phyloP scores from a whole-genome alignment of 2,113 vertebrate species.

The Eulemur macaco region DNA sequence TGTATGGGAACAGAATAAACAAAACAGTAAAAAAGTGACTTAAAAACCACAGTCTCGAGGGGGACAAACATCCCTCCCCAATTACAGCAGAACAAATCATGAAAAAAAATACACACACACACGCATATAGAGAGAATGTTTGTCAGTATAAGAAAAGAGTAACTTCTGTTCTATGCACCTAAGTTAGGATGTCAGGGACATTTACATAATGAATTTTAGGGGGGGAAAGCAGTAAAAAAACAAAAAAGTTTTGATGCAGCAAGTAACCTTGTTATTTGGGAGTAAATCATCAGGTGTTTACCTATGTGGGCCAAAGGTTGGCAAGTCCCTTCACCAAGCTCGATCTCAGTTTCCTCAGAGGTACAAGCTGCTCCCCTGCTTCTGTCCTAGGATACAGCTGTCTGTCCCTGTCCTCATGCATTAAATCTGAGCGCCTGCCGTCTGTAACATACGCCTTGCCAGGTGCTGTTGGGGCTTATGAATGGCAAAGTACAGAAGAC shows the following conservation, averaged over 20 bases:
- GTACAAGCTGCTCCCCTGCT: neutral
- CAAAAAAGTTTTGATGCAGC: neutral
- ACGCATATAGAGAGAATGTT: neutral
- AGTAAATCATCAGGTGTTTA: neutral
- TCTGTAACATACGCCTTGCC: neutral
- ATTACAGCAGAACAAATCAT: neutral
- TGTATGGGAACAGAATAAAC: neutral
- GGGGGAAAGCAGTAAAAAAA: neutral
- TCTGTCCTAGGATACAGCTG: neutral
- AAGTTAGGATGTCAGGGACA: neutral
- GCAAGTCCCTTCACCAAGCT: neutral
- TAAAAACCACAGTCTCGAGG: neutral
- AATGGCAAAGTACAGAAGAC: neutral
- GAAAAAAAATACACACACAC: neutral
- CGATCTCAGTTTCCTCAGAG: neutral
- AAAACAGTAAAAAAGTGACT: neutral
- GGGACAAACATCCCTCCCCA: neutral
- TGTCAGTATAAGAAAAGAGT: neutral
- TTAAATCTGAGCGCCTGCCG: neutral
- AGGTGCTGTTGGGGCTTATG: neutral
- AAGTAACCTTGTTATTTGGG: neutral
- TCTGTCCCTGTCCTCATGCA: neutral
- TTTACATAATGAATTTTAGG: neutral
- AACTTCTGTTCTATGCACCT: neutral
- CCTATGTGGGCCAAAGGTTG: neutral